A percentile compares a stretch with the other conserved stretches of the same genome.
Evolutionary conservation across 1,140 invertebrate genomes (phyloP).

Genomic region (Drosophila malerkotliana): DNA sequence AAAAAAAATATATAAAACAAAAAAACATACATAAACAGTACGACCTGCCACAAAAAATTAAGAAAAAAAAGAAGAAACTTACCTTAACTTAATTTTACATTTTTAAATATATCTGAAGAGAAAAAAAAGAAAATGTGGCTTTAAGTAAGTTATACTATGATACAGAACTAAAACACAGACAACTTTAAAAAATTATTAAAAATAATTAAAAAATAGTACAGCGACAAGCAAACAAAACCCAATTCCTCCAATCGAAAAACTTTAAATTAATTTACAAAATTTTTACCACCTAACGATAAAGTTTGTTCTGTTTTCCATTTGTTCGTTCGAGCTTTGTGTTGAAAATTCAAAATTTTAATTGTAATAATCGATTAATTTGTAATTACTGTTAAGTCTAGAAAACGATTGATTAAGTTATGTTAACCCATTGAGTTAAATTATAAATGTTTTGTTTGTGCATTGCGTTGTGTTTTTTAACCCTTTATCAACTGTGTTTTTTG

Average conservation of each 20-base stretch:
- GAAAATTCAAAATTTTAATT: slow-evolving; percentile 65
- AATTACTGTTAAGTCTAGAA: slow-evolving; percentile 39
- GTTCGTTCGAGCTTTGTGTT: slow-evolving; percentile 61
- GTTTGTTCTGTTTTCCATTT: slow-evolving; percentile 38
- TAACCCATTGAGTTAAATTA: slow-evolving; percentile 38
- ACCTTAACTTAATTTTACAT: slow-evolving; percentile 62
- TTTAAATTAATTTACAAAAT: slow-evolving; percentile 79
- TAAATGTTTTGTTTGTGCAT: slow-evolving; percentile 55
- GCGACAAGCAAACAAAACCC: slow-evolving; percentile 24
- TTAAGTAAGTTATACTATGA: slow-evolving; percentile 66
- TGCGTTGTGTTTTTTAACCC: slow-evolving; percentile 58
- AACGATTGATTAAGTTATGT: slow-evolving; percentile 55
- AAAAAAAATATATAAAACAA: slow-evolving; percentile 18
- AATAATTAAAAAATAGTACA: slow-evolving; percentile 65
- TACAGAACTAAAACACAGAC: slow-evolving; percentile 26
- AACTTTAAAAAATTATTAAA: slow-evolving; percentile 75
- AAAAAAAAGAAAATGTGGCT: slow-evolving; percentile 59
- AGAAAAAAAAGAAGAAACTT: slow-evolving; percentile 40
- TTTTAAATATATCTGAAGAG: slow-evolving; percentile 63
- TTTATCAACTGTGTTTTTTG: slow-evolving; percentile 55
- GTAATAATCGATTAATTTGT: slow-evolving; percentile 36
- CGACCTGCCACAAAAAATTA: slow-evolving; percentile 69
- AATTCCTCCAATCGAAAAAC: slow-evolving; percentile 52
- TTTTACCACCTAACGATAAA: slow-evolving; percentile 27
- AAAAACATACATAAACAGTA: slow-evolving; percentile 58